These are phyloP conservation scores for Helicolenus hilgendorfi DNA, from an alignment of 2,797 vertebrate genomes.

Conservation along the genomic window DNA sequence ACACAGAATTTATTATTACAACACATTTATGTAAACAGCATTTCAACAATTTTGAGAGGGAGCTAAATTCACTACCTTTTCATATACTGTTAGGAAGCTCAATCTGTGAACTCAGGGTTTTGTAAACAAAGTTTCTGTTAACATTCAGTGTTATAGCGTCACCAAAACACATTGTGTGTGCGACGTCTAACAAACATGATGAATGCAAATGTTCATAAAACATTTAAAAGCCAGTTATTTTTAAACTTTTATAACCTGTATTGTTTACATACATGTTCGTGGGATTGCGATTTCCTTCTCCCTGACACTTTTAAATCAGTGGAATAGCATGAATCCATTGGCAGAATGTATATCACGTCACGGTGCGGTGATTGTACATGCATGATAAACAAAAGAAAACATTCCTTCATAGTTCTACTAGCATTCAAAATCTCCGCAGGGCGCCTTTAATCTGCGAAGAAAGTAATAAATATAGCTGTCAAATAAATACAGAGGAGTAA, in stretches of 20 bases:
- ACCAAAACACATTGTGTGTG: no score
- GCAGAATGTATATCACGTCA: no score
- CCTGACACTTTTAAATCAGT: no score
- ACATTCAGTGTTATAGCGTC: background rate
- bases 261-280: background rate
- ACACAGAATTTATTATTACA: background rate
- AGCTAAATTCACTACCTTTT: background rate
- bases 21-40: background rate
- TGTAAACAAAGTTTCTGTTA: background rate
- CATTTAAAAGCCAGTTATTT: background rate
- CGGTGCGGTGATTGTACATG: no score
- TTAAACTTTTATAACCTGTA: background rate
- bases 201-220: background rate
- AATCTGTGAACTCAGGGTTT: background rate
- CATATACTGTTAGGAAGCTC: background rate
- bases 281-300: background rate
- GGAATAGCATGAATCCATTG: no score
- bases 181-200: background rate
- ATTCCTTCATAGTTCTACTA: no score
- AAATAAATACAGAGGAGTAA: background rate
- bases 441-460: background rate
- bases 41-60: background rate
- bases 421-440: no score
- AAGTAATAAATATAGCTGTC: background rate
- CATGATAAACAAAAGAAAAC: background rate